Evolutionary conservation across 1,140 invertebrate genomes (phyloP).

Genomic region (Apis florea): DNA sequence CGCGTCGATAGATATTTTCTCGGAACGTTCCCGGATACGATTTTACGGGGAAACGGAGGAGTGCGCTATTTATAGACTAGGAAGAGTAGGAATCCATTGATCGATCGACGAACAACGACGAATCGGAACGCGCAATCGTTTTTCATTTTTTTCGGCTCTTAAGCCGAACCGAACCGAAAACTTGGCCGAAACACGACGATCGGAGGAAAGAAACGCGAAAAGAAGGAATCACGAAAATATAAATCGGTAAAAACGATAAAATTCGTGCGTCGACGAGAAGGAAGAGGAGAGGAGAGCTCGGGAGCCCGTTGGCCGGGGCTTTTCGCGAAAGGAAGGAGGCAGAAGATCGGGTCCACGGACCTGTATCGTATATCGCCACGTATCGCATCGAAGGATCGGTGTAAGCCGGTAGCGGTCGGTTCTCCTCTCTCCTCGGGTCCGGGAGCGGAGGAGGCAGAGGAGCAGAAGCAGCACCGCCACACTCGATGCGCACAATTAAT

Average conservation of each 20-base stretch:
- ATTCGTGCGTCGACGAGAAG: background rate
- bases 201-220: too few species aligned
- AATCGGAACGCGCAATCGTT: too few species aligned
- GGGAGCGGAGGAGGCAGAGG: constrained; percentile 30
- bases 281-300: background rate
- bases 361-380: constrained; percentile 74
- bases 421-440: constrained; percentile 47
- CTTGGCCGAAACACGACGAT: too few species aligned
- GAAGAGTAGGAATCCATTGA: too few species aligned
- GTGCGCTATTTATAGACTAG: background rate
- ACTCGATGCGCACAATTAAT: constrained; percentile 80
- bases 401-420: constrained; percentile 77
- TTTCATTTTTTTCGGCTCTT: too few species aligned
- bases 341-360: constrained; percentile 62
- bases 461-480: constrained; percentile 65
- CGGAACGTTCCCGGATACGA: constrained; percentile 24
- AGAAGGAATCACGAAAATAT: too few species aligned
- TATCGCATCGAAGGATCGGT: constrained; percentile 78
- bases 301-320: constrained; percentile 31
- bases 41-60: constrained; percentile 7
- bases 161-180: too few species aligned
- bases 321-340: constrained; percentile 40
- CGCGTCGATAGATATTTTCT: constrained; percentile 59
- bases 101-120: too few species aligned
- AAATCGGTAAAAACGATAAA: constrained; percentile 22